phyloP scores from a whole-genome alignment of 2,113 vertebrate genomes.

The Ammodytes dubius region DNA sequence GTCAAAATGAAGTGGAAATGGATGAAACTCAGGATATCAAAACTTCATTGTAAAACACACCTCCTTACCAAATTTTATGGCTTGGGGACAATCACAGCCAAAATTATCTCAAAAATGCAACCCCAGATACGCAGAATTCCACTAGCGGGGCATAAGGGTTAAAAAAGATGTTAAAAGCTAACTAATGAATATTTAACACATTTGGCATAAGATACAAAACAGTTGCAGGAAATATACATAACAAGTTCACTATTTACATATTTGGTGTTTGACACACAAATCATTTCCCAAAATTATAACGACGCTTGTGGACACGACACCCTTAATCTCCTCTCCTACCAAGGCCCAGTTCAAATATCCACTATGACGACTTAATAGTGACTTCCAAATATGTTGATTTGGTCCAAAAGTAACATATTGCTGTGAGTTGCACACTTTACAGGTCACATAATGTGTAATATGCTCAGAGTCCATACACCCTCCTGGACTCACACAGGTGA shows the following conservation, averaged over 20 bases:
- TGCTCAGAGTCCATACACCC: background rate
- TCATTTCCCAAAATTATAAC: background rate
- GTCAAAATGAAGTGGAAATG: too few species aligned
- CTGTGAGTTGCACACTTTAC: background rate
- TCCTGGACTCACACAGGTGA: background rate
- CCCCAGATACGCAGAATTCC: too few species aligned
- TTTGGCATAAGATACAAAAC: constrained; percentile 40
- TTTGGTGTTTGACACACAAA: constrained; percentile 32
- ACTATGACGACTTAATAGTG: background rate
- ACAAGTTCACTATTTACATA: constrained; percentile 40
- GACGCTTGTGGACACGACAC: background rate
- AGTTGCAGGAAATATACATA: constrained; percentile 6
- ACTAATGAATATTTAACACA: constrained; percentile 8
- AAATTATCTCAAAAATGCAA: too few species aligned
- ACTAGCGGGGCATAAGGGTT: too few species aligned
- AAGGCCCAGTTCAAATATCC: too few species aligned
- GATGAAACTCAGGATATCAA: too few species aligned
- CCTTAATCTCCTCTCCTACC: background rate
- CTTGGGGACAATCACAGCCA: too few species aligned
- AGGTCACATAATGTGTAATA: background rate
- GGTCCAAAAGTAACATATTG: background rate
- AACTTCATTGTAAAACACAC: too few species aligned
- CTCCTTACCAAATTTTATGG: too few species aligned
- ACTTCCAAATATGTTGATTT: background rate
- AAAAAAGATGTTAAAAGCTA: constrained; percentile 7